phyloP scores from a whole-genome alignment of 2,113 vertebrate genomes.

The Bufo bufo region DNA sequence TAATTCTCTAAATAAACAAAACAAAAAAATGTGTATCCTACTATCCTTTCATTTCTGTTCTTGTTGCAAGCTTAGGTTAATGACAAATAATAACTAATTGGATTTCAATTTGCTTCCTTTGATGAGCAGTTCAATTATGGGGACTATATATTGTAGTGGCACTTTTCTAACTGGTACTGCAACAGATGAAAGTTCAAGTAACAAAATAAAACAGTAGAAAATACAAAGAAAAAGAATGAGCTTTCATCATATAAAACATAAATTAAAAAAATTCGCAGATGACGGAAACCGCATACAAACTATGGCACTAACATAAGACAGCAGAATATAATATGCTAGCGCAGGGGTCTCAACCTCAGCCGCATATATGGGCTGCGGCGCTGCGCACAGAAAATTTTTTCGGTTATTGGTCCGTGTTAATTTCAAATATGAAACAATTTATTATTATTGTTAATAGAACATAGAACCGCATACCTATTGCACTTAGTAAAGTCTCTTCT shows the following conservation, averaged over 20 bases:
- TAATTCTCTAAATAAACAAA: neutral
- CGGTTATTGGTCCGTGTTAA: no score
- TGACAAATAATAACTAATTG: constrained; percentile 11
- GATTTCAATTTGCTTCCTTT: constrained; percentile 14
- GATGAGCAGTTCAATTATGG: neutral
- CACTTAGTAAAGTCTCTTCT: no score
- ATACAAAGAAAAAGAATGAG: neutral
- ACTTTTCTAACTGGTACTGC: neutral
- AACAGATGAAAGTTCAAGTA: constrained; percentile 3
- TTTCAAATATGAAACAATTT: no score
- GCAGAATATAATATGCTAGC: no score
- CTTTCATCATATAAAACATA: constrained; percentile 10
- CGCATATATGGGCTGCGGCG: no score
- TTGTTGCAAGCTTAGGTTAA: neutral
- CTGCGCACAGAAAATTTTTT: no score
- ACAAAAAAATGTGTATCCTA: neutral
- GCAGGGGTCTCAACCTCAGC: no score
- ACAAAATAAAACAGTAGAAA: neutral
- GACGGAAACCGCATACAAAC: neutral
- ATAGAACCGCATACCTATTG: no score
- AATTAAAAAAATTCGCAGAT: neutral
- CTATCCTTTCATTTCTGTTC: neutral
- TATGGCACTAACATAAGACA: neutral
- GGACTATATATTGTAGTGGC: neutral
- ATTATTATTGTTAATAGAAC: no score